Percentiles rank a stretch among this genome's conserved stretches.
phyloP scores from a whole-genome alignment of 2,113 vertebrate species.

The Bombycilla garrulus region DNA sequence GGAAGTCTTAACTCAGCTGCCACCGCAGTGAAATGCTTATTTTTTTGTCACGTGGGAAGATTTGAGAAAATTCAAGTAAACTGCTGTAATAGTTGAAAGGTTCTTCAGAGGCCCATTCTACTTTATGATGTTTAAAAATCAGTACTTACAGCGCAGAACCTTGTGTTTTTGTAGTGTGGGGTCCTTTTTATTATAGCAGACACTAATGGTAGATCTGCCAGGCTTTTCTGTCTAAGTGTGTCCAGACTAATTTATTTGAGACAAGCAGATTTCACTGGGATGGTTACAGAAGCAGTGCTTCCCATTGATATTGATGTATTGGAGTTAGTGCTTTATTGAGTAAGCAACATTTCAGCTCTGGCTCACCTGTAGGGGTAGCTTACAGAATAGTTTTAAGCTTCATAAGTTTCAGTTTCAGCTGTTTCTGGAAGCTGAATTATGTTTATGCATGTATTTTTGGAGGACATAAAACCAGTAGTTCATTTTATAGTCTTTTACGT shows the following conservation, averaged over 20 bases:
- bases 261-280: background rate
- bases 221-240: background rate
- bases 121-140: background rate
- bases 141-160: background rate
- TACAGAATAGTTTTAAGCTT: background rate
- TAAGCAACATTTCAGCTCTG: background rate
- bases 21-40: background rate
- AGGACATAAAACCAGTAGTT: background rate
- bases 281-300: background rate
- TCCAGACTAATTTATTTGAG: background rate
- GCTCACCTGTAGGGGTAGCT: background rate
- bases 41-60: background rate
- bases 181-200: background rate
- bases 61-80: background rate
- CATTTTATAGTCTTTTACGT: background rate
- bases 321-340: background rate
- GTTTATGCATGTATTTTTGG: background rate
- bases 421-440: background rate
- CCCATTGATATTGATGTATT: background rate
- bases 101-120: background rate
- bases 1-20: background rate
- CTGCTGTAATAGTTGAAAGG: background rate
- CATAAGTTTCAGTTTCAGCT: background rate
- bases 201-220: background rate
- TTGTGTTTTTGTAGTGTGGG: background rate